phyloP scores from a whole-genome alignment of 2,888 invertebrate species.

The Deilephila porcellus region DNA sequence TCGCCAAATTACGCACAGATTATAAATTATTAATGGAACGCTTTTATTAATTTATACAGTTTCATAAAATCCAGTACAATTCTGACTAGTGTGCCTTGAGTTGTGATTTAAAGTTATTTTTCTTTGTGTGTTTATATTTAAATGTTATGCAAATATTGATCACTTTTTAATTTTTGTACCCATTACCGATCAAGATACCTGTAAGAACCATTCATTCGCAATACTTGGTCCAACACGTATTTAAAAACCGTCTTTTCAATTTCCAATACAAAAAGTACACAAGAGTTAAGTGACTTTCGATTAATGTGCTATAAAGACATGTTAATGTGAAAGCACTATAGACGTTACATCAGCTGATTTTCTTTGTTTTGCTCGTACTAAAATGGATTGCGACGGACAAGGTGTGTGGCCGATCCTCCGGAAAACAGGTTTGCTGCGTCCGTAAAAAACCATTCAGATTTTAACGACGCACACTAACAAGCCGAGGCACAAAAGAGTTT shows the following conservation, averaged over 20 bases:
- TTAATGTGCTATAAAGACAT: constrained; percentile 31
- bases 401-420: constrained; percentile 63
- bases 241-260: background rate
- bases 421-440: constrained; percentile 69
- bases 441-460: constrained; percentile 72
- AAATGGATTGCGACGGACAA: constrained; percentile 45
- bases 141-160: no score
- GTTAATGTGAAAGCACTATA: constrained; percentile 31
- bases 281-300: constrained; percentile 30
- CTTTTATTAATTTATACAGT: no score
- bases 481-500: constrained; percentile 40
- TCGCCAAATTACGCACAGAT: no score
- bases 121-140: no score
- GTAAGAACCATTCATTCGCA: constrained; percentile 4
- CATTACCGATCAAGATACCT: background rate
- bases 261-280: constrained; percentile 34
- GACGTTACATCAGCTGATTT: constrained; percentile 38
- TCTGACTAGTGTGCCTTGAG: no score
- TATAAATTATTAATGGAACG: no score
- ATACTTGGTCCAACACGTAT: background rate
- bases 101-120: no score
- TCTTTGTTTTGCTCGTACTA: constrained; percentile 30
- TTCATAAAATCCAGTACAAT: no score
- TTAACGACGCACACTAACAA: constrained; percentile 57
- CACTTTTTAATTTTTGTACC: no score